These are phyloP conservation scores for Butorides virescens DNA, from an alignment of 2,113 vertebrate species.

Conservation along the genomic window DNA sequence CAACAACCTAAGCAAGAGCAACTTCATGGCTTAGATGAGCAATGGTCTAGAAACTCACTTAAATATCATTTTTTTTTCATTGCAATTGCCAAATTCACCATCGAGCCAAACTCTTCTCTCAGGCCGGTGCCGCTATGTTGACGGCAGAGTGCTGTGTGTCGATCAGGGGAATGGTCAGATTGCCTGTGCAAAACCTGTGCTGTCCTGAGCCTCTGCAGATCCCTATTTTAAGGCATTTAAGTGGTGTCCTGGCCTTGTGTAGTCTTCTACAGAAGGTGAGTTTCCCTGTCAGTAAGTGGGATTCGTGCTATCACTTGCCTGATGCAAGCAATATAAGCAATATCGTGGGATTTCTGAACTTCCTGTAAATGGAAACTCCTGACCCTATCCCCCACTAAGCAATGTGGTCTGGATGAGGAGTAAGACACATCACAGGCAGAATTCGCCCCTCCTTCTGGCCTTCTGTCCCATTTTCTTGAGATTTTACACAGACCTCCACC, in stretches of 20 bases:
- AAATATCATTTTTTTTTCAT: not conserved
- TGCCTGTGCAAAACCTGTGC: not conserved
- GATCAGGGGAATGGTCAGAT: not conserved
- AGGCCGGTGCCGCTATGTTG: not conserved
- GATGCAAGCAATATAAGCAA: not conserved
- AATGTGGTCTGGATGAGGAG: not conserved
- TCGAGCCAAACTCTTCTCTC: not conserved
- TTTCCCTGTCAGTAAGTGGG: not conserved
- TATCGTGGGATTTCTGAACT: not conserved
- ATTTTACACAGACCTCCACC: not conserved
- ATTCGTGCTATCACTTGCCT: not conserved
- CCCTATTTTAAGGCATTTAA: not conserved
- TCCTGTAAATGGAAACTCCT: not conserved
- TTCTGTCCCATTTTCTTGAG: not conserved
- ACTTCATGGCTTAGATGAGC: not conserved
- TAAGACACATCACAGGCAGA: not conserved
- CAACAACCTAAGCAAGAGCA: not conserved
- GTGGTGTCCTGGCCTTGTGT: not conserved
- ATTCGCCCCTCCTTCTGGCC: not conserved
- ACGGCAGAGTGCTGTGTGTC: fast-evolving
- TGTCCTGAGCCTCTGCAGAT: not conserved
- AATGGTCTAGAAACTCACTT: not conserved
- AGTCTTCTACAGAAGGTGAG: not conserved
- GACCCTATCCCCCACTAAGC: not conserved
- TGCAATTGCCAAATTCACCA: not conserved